These are phyloP conservation scores for Athene cunicularia DNA, from an alignment of 2,113 vertebrate species.

Conservation along the genomic window DNA sequence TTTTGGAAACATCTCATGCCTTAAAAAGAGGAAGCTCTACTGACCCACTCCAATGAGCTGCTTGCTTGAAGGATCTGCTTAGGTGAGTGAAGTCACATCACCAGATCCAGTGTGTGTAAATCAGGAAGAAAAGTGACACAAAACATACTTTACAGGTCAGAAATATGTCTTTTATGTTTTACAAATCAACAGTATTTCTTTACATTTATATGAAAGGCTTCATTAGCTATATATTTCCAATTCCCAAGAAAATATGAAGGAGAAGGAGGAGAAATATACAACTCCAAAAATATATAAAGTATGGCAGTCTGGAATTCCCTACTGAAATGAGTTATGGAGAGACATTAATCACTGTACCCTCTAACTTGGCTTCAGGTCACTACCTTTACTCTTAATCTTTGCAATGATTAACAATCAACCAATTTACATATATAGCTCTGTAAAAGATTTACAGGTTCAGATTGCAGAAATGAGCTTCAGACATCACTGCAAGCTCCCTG, in stretches of 20 bases:
- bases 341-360: background rate
- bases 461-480: background rate
- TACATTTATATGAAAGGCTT: background rate
- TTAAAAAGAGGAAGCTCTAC: background rate
- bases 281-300: background rate
- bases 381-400: conserved; percentile 38
- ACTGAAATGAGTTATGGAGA: background rate
- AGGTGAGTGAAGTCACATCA: background rate
- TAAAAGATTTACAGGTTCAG: conserved; percentile 51
- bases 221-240: background rate
- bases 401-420: conserved; percentile 39
- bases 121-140: background rate
- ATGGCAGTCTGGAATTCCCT: background rate
- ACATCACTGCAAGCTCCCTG: background rate
- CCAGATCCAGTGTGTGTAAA: background rate
- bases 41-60: background rate
- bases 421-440: conserved; percentile 17
- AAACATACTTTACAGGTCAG: background rate
- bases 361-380: conserved; percentile 18
- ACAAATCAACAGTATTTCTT: background rate
- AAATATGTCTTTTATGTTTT: background rate
- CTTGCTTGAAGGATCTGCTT: background rate
- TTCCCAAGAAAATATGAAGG: background rate
- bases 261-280: background rate
- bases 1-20: background rate